Evolutionary conservation across 2,113 vertebrate species (phyloP), one percentile per base, ranked within the genome.

Genomic region (Limanda limanda): DNA sequence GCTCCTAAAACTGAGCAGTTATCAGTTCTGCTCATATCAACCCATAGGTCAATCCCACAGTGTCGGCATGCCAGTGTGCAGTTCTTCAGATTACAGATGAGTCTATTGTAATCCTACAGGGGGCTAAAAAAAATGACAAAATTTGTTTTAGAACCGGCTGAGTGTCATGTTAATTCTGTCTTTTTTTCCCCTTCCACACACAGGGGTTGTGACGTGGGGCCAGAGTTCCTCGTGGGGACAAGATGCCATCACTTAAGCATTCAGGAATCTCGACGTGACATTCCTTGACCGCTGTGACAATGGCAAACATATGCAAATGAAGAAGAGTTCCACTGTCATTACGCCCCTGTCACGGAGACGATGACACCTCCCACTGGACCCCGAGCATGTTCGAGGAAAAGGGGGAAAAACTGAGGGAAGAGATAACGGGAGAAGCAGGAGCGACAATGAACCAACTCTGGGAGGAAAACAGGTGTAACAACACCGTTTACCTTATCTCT

Each of bases 271-370:
- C 79, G 35, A 83, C 89, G 37, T 85, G 91, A 92, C 91, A 93
- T 91, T 93, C 84, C 51, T 76, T 90, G 89, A 91, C 18, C 93
- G 89, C 89, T 85, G 86, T 85, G 88, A 93, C 92, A 90, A 91
- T 80, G 90, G 89, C 88, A 91, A 93, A 92, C 91, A 91, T 85
- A 91, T 92, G 89, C 87, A 93, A 92, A 92, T 92, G 86, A 86
- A 13, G 74, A 6, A 62, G 85, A 84, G 88, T 47, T 82, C 78
- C 86, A 72, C 79, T 85, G 78, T 88, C 84, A 75, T 89, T 79
- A 87, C 63, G 87, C 91, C 89, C 86, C 88, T 79, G 86, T 86
- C 91, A 92, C 66, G 4, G 57, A 86, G 76, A 70, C 71, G 15
- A 57, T 70, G 86, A 91, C 89, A 73, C 86, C 81, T 90, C 86